Base-by-base conservation (phyloP, 1,140 invertebrate species). In the Camponotus floridanus region DNA sequence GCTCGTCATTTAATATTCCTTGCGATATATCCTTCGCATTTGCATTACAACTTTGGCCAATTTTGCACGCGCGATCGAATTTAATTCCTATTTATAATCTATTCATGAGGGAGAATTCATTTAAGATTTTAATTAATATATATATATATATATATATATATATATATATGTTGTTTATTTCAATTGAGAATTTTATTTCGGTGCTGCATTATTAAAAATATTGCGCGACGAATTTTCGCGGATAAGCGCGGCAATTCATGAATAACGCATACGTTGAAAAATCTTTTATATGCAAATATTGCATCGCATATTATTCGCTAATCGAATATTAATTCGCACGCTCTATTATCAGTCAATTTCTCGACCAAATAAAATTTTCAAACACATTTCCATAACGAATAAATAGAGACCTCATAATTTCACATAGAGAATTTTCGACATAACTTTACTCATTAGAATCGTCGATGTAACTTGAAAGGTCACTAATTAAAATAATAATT, bases 221-320 rank as follows among this genome's bases (percentile, higher is more conserved):
- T 21, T 39, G 67, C 36, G 26, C 39, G 31, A 33, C 21, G 51
- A 57, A 80, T 83, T 83, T 61, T 74, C 68, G n/a, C 68, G n/a
- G 15, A 48, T 39, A 42, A 55, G 21, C 64, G 15, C 62, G 48
- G 39, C 15, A 33, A 33, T 26, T 74, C 31, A 83, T 83, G 79
- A 83, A 83, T 83, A 83, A 83, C 51, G 15, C 26, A 83, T 74
- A 61, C 39, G 39, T 8, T 83, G 26, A 62, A 83, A 83, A 83
- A 83, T 83, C 79, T 61, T 83, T 74, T 83, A 83, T 83, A 83
- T 83, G 79, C 79, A 73, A 83, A 83, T 83, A 31, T 45, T 18
- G 31, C 79, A 33, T 74, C 18, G 39, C 79, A 21, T 45, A 73
- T 80, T 70, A 80, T 73, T 74, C 68, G 55, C 79, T 83, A 83